Percentiles rank a stretch among this genome's conserved stretches.
Conservation (phyloP, 2,797 vertebrate genomes). For the Neosilurus hyrtlii region DNA sequence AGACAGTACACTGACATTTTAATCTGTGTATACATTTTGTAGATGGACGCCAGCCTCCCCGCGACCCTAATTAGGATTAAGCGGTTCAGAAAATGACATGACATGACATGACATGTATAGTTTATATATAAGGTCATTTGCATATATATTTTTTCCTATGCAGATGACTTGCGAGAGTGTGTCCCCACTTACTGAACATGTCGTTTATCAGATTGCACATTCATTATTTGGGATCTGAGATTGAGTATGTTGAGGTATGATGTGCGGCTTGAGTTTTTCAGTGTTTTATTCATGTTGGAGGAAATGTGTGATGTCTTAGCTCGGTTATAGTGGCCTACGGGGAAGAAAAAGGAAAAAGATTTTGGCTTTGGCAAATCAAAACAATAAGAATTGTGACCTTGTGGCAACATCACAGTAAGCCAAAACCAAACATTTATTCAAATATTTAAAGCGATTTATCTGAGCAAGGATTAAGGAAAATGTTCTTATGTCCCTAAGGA, state of each 20-base stretch:
- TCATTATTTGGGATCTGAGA: not conserved
- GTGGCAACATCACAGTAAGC: constrained; percentile 5
- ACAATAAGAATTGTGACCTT: not conserved
- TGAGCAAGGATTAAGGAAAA: not conserved
- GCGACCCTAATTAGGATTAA: no score
- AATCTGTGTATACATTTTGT: no score
- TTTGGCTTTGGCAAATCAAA: constrained; percentile 11
- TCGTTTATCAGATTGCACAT: not conserved
- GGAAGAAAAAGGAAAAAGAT: not conserved
- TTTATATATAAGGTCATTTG: not conserved
- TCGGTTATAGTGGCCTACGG: constrained; percentile 8
- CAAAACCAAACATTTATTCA: constrained; percentile 5
- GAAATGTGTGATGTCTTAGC: not conserved
- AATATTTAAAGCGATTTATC: not conserved
- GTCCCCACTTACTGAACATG: not conserved
- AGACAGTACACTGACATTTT: no score
- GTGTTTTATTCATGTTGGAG: not conserved
- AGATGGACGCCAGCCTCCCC: no score
- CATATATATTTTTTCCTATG: not conserved
- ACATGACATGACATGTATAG: no score
- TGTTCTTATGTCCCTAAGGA: not conserved
- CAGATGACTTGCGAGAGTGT: not conserved
- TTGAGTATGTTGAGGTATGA: not conserved
- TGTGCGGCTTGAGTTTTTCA: not conserved
- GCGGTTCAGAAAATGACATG: no score